These are phyloP conservation scores for Muschampia plurimacula DNA, from an alignment of 2,888 invertebrate species.

Conservation along the genomic window DNA sequence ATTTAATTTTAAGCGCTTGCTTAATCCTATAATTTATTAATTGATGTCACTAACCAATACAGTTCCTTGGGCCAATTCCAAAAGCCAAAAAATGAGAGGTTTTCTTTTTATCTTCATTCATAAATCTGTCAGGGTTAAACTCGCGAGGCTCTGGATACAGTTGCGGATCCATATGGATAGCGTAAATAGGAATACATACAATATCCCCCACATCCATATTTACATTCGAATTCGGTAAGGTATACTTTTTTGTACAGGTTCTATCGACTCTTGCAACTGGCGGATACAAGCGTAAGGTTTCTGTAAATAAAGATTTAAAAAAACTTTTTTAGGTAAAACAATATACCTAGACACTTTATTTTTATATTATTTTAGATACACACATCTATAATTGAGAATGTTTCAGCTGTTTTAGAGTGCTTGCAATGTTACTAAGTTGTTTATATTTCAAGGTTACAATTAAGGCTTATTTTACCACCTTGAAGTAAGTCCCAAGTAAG, in stretches of 20 bases:
- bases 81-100: conserved; percentile 81
- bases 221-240: conserved; percentile 75
- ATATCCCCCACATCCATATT: conserved; percentile 74
- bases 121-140: conserved; percentile 84
- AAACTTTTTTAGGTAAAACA: not conserved
- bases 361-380: too few relatives aligned
- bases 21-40: too few relatives aligned
- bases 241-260: conserved; percentile 83
- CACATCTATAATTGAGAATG: too few relatives aligned
- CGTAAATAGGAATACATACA: conserved; percentile 76
- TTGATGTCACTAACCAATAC: conserved; percentile 71
- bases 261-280: conserved; percentile 83
- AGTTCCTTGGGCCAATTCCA: conserved; percentile 82
- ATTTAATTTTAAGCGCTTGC: too few relatives aligned
- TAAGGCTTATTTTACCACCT: too few relatives aligned
- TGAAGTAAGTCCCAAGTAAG: too few relatives aligned
- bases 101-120: conserved; percentile 79
- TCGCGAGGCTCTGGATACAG: conserved; percentile 83
- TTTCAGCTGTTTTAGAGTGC: too few relatives aligned
- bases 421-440: too few relatives aligned
- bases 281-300: conserved; percentile 86
- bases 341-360: not conserved
- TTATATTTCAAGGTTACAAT: too few relatives aligned
- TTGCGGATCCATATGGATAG: conserved; percentile 83
- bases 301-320: conserved; percentile 56